Evolutionary conservation across 1,140 invertebrate species (phyloP).

Genomic region (Panagrolaimus sp.): DNA sequence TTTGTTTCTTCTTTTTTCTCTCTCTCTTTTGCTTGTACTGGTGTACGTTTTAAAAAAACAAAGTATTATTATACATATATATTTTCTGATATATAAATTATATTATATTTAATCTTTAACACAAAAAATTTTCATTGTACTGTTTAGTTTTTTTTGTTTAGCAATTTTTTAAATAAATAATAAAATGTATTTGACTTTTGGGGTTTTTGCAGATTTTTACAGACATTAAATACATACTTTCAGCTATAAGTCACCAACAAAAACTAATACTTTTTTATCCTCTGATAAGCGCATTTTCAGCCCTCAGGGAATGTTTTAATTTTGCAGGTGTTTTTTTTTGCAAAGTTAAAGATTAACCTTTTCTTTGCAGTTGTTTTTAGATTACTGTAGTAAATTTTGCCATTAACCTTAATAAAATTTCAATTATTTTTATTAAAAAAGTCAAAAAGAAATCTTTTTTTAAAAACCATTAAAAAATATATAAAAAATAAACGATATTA

Average conservation of each 20-base stretch:
- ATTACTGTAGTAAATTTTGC: background rate
- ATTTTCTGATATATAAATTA: background rate
- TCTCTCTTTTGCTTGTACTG: conserved; percentile 7
- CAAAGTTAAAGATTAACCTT: background rate
- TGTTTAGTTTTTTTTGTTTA: background rate
- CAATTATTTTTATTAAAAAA: background rate
- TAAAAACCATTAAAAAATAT: background rate
- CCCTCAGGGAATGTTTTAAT: background rate
- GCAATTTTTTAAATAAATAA: background rate
- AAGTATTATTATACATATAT: conserved; percentile 1
- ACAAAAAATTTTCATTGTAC: background rate
- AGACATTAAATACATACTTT: too few relatives aligned
- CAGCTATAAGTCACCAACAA: too few relatives aligned
- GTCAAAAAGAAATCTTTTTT: background rate
- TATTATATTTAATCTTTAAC: background rate
- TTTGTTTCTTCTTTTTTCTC: background rate
- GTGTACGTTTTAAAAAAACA: background rate
- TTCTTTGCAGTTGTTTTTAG: background rate
- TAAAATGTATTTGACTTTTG: too few relatives aligned
- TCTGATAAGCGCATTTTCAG: too few relatives aligned
- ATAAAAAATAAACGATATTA: background rate
- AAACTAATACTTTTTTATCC: too few relatives aligned
- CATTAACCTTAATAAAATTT: background rate
- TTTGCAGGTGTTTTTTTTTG: conserved; percentile 1
- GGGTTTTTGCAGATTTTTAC: too few relatives aligned